Base-by-base conservation (phyloP, 2,797 vertebrate species). In the Lithobates sylvaticus region DNA sequence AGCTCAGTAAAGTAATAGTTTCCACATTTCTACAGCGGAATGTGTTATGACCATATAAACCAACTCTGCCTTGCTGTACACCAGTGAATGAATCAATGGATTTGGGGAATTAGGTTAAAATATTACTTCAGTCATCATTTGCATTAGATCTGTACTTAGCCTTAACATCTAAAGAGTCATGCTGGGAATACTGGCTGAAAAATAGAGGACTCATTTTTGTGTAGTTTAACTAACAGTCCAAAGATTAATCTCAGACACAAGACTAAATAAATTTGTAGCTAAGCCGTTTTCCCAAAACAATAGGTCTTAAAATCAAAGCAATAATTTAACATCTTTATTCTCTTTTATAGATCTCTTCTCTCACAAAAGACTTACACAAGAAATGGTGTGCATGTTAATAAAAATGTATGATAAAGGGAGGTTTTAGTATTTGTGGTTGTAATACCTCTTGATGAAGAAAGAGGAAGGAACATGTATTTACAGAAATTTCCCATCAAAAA, bases 291-390 rank as follows among this genome's bases (percentile, higher is more conserved):
- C 44, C 65, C 47, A 54, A 13, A 27, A 58, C 26, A 76, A 16
- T 76, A 29, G 72, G 44, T 76, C 47, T 58, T n/a, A 29, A 75
- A 75, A 75, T 29, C 15, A 69, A 58, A 81, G 72, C 72, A 74
- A 74, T 74, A 74, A 26, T 74, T 74, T 27, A 27, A 9, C 72
- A 50, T 50, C 72, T 47, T 81, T 23, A 71, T 58, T 72, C 29
- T 70, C 1, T 72, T 32, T 58, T 81, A 6, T 26, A 58, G 8
- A 34, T 36, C 68, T 58, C 67, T 61, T 26, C 44, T 71, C 47
- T 58, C 32, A 71, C 68, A 54, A 34, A 5, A 18, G 47, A 16
- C 50, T 58, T 68, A 18, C 26, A 10, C 65, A 67, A 29, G 65
- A 27, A 12, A 29, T 29, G 26, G 64, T 67, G 64, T 26, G 64